Evolutionary conservation across 2,888 invertebrate species (phyloP).

Genomic region (Lapara coniferarum): DNA sequence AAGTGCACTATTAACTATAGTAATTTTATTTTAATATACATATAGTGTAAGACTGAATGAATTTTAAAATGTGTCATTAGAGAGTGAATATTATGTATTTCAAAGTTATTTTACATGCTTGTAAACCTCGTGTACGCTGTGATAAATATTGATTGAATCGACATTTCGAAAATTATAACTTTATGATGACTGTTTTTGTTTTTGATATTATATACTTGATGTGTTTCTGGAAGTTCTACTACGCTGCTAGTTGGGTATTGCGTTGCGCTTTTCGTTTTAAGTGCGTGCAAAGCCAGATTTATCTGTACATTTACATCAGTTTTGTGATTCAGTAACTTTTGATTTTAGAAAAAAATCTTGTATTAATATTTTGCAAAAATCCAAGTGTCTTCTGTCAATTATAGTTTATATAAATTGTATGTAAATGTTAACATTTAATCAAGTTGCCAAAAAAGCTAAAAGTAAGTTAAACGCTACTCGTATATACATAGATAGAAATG

Average conservation of each 20-base stretch:
- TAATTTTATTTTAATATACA: slow-evolving; percentile 62
- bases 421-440: slow-evolving; percentile 72
- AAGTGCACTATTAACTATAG: slow-evolving; percentile 73
- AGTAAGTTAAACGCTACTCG: slow-evolving; percentile 64
- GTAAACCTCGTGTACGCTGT: slow-evolving; percentile 70
- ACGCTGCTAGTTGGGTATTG: slow-evolving; percentile 2
- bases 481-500: slow-evolving; percentile 65
- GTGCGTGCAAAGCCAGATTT: not conserved
- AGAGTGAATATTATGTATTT: slow-evolving; percentile 39
- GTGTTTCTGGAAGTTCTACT: slow-evolving; percentile 12
- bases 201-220: slow-evolving; percentile 6
- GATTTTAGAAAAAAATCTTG: slow-evolving; percentile 4
- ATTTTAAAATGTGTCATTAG: slow-evolving; percentile 59
- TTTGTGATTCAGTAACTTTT: slow-evolving; percentile 6
- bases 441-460: slow-evolving; percentile 79
- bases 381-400: slow-evolving; percentile 76
- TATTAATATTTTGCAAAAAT: slow-evolving; percentile 23
- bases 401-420: slow-evolving; percentile 64
- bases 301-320: not conserved
- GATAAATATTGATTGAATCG: slow-evolving; percentile 56
- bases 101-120: slow-evolving; percentile 56
- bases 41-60: slow-evolving; percentile 79
- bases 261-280: slow-evolving; percentile 2
- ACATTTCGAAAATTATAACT: slow-evolving; percentile 40
- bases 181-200: not conserved